Conservation (phyloP, 1,140 invertebrate species). For the Ceratitis capitata region DNA sequence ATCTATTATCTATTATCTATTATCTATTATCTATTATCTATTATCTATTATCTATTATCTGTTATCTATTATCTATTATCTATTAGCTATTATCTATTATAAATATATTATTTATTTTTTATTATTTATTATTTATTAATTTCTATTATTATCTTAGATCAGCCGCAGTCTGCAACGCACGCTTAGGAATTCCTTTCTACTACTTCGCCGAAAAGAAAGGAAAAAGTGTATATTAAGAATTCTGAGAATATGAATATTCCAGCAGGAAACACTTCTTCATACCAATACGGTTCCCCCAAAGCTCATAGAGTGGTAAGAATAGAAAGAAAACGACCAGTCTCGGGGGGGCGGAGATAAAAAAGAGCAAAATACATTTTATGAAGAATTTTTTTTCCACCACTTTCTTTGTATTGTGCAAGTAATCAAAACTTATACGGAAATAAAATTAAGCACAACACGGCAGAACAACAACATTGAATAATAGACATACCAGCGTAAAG, state of each 20-base stretch:
- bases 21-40: no score
- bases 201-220: no score
- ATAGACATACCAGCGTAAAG: background rate
- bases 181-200: no score
- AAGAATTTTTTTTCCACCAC: background rate
- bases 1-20: no score
- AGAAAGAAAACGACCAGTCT: background rate
- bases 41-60: no score
- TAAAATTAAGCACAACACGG: conserved; percentile 20
- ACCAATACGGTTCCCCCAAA: background rate
- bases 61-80: no score
- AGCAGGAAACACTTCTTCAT: no score
- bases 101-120: no score
- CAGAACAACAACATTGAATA: background rate
- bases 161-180: no score
- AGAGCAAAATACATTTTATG: background rate
- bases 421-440: conserved; percentile 33
- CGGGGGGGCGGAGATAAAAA: background rate
- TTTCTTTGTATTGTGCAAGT: background rate
- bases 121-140: no score
- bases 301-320: background rate
- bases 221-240: background rate
- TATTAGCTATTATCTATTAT: no score
- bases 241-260: background rate
- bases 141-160: no score